phyloP scores from a whole-genome alignment of 2,888 invertebrate genomes.

The Hypsopygia costalis region DNA sequence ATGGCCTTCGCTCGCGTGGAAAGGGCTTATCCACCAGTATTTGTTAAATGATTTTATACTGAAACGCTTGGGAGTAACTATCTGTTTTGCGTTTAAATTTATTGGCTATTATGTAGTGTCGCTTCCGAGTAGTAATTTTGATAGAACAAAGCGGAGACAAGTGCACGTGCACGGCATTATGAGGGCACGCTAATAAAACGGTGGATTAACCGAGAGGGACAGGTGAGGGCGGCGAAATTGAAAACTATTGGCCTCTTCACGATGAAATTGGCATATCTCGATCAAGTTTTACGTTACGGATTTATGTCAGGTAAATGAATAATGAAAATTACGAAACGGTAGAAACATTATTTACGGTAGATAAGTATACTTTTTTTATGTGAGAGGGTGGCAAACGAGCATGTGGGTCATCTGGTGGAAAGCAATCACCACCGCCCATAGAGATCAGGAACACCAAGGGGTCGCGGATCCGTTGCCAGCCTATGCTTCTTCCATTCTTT shows the following conservation, averaged over 20 bases:
- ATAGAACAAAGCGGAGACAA: slow-evolving; percentile 67
- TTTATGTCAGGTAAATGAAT: slow-evolving; percentile 40
- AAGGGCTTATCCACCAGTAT: slow-evolving; percentile 24
- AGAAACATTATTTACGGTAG: too few relatives aligned
- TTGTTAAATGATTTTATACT: slow-evolving; percentile 21
- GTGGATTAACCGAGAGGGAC: slow-evolving; percentile 63
- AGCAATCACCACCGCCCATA: too few relatives aligned
- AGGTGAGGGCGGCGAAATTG: slow-evolving; percentile 74
- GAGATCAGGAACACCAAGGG: too few relatives aligned
- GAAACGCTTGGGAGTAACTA: slow-evolving; percentile 17
- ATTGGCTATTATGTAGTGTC: slow-evolving; percentile 24
- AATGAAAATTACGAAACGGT: slow-evolving; percentile 14
- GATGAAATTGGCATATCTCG: slow-evolving; percentile 42
- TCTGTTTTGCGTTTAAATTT: slow-evolving; percentile 15
- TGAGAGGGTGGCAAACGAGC: too few relatives aligned
- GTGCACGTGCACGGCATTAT: slow-evolving; percentile 71
- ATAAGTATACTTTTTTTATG: too few relatives aligned
- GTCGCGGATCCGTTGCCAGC: too few relatives aligned
- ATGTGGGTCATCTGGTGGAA: too few relatives aligned
- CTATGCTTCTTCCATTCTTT: too few relatives aligned
- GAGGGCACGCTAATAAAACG: slow-evolving; percentile 73
- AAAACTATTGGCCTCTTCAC: slow-evolving; percentile 73
- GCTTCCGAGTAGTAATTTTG: slow-evolving; percentile 36
- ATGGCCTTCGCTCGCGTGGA: slow-evolving; percentile 30
- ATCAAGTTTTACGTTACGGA: slow-evolving; percentile 45